These are phyloP conservation scores for Salminus brasiliensis DNA, from an alignment of 2,113 vertebrate genomes.

Conservation along the genomic window DNA sequence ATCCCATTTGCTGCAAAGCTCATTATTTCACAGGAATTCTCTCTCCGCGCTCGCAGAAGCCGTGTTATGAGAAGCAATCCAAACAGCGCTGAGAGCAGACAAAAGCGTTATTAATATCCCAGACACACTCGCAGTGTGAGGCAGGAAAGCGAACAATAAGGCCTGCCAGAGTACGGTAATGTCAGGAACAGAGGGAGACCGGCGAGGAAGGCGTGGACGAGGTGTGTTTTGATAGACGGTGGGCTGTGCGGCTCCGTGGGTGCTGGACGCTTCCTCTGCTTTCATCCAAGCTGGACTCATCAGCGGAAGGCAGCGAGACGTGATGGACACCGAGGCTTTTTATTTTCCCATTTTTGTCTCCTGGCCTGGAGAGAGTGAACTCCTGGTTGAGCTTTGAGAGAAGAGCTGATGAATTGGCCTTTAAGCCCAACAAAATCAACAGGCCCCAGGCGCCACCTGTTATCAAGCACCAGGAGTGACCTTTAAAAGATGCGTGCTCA, in stretches of 20 bases:
- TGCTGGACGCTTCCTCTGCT: background rate
- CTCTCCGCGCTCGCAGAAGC: background rate
- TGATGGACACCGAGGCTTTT: background rate
- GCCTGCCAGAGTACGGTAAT: background rate
- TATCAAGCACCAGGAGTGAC: background rate
- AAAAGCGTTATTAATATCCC: conserved; percentile 40
- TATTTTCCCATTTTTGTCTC: background rate
- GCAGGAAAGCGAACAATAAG: conserved; percentile 32
- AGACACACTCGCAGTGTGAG: conserved; percentile 26
- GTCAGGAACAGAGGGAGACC: background rate
- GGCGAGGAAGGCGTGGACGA: background rate
- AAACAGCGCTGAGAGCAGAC: conserved; percentile 2
- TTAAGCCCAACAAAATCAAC: background rate
- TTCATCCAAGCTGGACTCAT: background rate
- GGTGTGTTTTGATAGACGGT: background rate
- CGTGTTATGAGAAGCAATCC: conserved; percentile 4
- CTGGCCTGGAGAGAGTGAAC: no score
- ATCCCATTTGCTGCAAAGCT: background rate
- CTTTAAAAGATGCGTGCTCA: background rate
- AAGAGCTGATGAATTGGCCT: conserved; percentile 1
- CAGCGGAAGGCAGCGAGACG: background rate
- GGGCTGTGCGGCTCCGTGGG: background rate
- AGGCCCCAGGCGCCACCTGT: background rate
- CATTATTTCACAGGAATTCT: background rate
- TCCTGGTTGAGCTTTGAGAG: background rate